phyloP scores from a whole-genome alignment of 2,888 invertebrate species.

The Drosophila kokeensis region DNA sequence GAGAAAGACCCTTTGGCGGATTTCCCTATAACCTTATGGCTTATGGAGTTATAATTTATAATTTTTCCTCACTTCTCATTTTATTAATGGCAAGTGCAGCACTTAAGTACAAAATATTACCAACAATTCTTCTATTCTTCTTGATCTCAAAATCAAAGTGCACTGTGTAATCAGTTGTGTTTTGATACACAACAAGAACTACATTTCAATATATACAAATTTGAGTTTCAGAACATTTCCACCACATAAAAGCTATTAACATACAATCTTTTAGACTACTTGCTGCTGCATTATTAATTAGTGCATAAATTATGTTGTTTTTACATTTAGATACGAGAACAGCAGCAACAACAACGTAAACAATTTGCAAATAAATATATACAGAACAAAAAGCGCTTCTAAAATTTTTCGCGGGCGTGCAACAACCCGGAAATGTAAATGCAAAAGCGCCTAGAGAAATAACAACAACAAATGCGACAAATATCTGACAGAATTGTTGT shows the following conservation, averaged over 20 bases:
- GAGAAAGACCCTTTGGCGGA: background rate
- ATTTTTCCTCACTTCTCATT: background rate
- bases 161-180: background rate
- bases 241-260: background rate
- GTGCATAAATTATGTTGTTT: constrained; percentile 55
- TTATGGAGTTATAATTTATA: rapidly evolving
- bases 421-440: constrained; percentile 73
- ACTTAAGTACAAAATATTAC: background rate
- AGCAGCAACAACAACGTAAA: constrained; percentile 15
- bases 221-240: background rate
- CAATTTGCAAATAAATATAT: constrained; percentile 22
- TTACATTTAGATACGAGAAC: constrained; percentile 18
- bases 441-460: constrained; percentile 24
- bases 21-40: background rate
- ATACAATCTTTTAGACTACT: constrained; percentile 1
- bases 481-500: constrained; percentile 54
- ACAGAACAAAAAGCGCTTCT: constrained; percentile 16
- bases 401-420: constrained; percentile 33
- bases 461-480: constrained; percentile 45
- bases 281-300: constrained; percentile 37
- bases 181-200: background rate
- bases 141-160: background rate
- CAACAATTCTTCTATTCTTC: background rate
- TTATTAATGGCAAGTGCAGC: background rate
- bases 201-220: background rate